Percentiles rank a stretch among this genome's conserved stretches.
These are phyloP conservation scores for Drosophila borealis DNA, from an alignment of 2,888 invertebrate species.

Conservation along the genomic window DNA sequence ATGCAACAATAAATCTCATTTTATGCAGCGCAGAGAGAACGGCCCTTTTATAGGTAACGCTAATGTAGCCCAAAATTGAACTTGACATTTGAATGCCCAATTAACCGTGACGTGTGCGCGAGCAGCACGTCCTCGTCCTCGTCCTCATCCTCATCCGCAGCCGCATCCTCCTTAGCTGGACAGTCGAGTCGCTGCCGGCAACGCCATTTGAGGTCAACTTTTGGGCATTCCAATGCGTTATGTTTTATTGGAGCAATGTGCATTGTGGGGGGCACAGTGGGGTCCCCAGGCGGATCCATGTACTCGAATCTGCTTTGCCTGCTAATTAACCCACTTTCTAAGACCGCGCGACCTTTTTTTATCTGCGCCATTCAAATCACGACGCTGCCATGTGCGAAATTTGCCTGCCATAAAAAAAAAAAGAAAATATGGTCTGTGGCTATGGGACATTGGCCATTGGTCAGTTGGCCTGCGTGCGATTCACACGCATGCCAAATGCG, in stretches of 20 bases:
- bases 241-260: slow-evolving; percentile 69
- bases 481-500: slow-evolving; percentile 68
- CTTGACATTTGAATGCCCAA: slow-evolving; percentile 85
- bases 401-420: slow-evolving; percentile 62
- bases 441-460: slow-evolving; percentile 26
- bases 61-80: slow-evolving; percentile 85
- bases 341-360: slow-evolving; percentile 63
- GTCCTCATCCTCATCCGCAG: slow-evolving; percentile 35
- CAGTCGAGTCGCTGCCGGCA: slow-evolving; percentile 15
- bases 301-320: slow-evolving; percentile 7
- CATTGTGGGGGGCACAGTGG: slow-evolving; percentile 25
- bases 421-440: slow-evolving; percentile 37
- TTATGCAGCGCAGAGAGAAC: slow-evolving; percentile 74
- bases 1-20: slow-evolving; percentile 83
- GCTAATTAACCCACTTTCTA: slow-evolving; percentile 76
- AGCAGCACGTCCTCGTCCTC: slow-evolving; percentile 33
- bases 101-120: slow-evolving; percentile 81
- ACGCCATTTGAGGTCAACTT: slow-evolving; percentile 64
- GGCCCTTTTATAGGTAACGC: slow-evolving; percentile 84
- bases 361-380: slow-evolving; percentile 60
- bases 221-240: slow-evolving; percentile 74
- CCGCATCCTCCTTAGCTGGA: slow-evolving; percentile 20
- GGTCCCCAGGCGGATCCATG: slow-evolving; percentile 21
- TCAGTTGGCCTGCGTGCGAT: slow-evolving; percentile 53
- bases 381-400: slow-evolving; percentile 51